Evolutionary conservation across 2,888 invertebrate species (phyloP).

Genomic region (Theretra japonica): DNA sequence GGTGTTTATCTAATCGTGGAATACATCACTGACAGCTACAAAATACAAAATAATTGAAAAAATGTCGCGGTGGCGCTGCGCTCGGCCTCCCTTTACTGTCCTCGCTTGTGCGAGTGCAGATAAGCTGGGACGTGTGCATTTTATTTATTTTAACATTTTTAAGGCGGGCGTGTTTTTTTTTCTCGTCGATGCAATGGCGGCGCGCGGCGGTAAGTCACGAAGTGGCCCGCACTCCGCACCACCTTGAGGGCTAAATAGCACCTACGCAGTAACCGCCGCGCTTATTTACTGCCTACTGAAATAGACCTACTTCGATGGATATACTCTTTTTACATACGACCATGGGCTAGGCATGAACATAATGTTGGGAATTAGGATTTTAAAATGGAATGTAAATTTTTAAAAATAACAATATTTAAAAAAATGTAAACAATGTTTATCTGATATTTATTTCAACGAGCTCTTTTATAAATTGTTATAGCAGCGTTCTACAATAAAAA

Average conservation of each 20-base stretch:
- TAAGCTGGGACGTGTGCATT: slow-evolving; percentile 82
- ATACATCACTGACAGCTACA: slow-evolving; percentile 30
- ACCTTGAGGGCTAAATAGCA: slow-evolving; percentile 83
- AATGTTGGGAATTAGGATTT: background rate
- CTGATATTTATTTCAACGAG: too few relatives aligned
- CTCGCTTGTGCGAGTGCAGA: slow-evolving; percentile 71
- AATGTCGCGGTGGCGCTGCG: slow-evolving; percentile 46
- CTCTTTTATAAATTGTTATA: too few relatives aligned
- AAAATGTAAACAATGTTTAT: too few relatives aligned
- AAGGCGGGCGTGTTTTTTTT: slow-evolving; percentile 57
- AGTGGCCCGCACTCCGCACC: slow-evolving; percentile 69
- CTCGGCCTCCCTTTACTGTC: slow-evolving; percentile 65
- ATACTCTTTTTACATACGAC: slow-evolving; percentile 6
- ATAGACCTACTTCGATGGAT: slow-evolving; percentile 37
- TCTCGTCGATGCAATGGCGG: slow-evolving; percentile 66
- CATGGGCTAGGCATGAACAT: too few relatives aligned
- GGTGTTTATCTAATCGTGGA: slow-evolving; percentile 30
- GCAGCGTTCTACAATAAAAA: too few relatives aligned
- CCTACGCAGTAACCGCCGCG: slow-evolving; percentile 61
- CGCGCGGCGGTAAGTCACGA: slow-evolving; percentile 82
- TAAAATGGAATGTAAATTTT: background rate
- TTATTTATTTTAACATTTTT: slow-evolving; percentile 85
- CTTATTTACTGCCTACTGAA: slow-evolving; percentile 60
- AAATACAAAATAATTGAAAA: slow-evolving; percentile 42
- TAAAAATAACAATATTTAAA: background rate